phyloP scores from a whole-genome alignment of 2,113 vertebrate genomes.

The Colinus virginianus region DNA sequence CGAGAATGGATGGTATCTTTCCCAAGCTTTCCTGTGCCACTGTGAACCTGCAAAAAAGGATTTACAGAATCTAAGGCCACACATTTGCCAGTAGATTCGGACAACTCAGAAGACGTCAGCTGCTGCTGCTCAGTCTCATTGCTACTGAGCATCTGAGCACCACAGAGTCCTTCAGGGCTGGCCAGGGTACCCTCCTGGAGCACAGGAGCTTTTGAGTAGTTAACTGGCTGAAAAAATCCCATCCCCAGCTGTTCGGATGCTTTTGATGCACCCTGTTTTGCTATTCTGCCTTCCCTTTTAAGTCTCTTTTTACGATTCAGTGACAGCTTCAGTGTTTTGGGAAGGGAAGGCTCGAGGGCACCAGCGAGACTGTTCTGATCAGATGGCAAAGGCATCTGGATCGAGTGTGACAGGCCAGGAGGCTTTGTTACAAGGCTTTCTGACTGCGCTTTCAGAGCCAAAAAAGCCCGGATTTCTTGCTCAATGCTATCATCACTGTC shows the following conservation, averaged over 20 bases:
- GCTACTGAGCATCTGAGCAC: not conserved
- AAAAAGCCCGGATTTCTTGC: conserved; percentile 91
- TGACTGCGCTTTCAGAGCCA: conserved; percentile 91
- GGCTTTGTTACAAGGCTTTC: conserved; percentile 68
- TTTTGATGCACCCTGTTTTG: not conserved
- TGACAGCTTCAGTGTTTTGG: conserved; percentile 66
- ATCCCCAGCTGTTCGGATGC: not conserved
- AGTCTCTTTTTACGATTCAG: conserved; percentile 76
- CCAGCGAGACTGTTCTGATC: not conserved
- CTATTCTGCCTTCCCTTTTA: conserved; percentile 46
- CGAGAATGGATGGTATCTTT: not conserved
- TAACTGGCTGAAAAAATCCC: conserved; percentile 14
- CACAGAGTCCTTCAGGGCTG: not conserved
- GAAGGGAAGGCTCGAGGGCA: not conserved
- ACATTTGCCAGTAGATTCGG: not conserved
- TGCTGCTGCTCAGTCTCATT: conserved; percentile 1
- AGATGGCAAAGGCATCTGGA: conserved; percentile 3
- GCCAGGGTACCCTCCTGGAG: not conserved
- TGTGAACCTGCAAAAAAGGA: not conserved
- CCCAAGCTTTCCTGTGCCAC: not conserved
- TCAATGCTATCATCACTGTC: conserved; percentile 97
- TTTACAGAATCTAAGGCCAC: not conserved
- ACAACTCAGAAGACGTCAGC: not conserved
- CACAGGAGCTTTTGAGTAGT: not conserved
- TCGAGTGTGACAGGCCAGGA: not conserved